Percentiles rank a stretch among this genome's conserved stretches.
Conservation (phyloP, 2,888 invertebrate species). For the Spodoptera littoralis region DNA sequence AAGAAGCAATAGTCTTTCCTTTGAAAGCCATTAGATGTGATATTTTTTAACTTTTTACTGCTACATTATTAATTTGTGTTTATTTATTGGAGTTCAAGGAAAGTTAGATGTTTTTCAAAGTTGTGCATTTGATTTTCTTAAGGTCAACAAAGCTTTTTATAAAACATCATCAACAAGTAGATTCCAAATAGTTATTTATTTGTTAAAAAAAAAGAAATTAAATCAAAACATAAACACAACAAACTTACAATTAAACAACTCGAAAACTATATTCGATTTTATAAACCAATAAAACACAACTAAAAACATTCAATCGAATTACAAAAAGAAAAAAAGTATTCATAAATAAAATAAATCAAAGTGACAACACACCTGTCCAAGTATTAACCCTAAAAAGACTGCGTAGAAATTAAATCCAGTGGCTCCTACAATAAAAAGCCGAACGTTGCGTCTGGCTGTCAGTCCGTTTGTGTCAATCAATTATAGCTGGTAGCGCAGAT, state of each 20-base stretch:
- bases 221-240: too few relatives aligned
- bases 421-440: slow-evolving; percentile 78
- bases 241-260: not conserved
- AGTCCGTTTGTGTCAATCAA: slow-evolving; percentile 86
- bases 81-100: too few relatives aligned
- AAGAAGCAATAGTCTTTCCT: too few relatives aligned
- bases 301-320: not conserved
- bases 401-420: slow-evolving; percentile 66
- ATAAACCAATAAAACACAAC: slow-evolving; percentile 1
- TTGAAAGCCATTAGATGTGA: too few relatives aligned
- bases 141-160: too few relatives aligned
- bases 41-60: too few relatives aligned
- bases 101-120: too few relatives aligned
- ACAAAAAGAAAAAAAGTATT: not conserved
- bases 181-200: too few relatives aligned
- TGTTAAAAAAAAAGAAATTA: too few relatives aligned
- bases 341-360: slow-evolving; percentile 3
- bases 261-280: not conserved
- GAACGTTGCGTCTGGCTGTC: slow-evolving; percentile 76
- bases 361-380: slow-evolving; percentile 26
- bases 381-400: slow-evolving; percentile 49
- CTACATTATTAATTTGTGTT: too few relatives aligned
- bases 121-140: too few relatives aligned
- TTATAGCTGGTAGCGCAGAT: slow-evolving; percentile 78
- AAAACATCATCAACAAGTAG: too few relatives aligned